These are phyloP conservation scores for Oxycera nigricornis DNA, from an alignment of 2,888 invertebrate species.

Conservation along the genomic window DNA sequence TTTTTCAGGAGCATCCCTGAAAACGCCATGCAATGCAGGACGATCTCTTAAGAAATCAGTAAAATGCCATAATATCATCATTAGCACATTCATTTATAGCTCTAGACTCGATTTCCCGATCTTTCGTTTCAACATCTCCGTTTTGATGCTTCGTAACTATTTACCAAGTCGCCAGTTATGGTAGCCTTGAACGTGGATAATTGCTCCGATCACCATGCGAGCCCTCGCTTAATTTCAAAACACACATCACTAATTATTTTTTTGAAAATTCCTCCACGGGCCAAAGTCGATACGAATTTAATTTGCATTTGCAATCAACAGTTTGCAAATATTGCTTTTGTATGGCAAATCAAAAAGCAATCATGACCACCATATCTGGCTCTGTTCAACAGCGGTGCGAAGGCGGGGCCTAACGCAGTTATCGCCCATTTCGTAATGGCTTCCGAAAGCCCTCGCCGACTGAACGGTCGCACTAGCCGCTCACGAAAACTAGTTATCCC, in stretches of 20 bases:
- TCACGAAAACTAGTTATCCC: conserved; percentile 47
- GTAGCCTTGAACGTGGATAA: no score
- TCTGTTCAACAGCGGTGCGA: conserved; percentile 43
- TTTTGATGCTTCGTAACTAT: no score
- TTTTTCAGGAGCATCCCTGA: no score
- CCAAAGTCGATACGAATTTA: not conserved
- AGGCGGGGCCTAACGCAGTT: conserved; percentile 56
- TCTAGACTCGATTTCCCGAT: no score
- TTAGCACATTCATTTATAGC: no score
- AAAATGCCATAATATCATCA: no score
- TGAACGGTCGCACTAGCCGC: conserved; percentile 49
- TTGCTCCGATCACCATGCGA: not conserved
- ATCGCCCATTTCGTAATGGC: conserved; percentile 54
- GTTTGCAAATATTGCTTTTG: conserved; percentile 9
- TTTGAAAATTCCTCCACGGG: conserved; percentile 5
- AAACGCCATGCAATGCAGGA: no score
- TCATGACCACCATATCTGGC: conserved; percentile 9
- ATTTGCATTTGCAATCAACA: conserved; percentile 34
- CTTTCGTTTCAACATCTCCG: no score
- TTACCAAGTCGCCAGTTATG: no score
- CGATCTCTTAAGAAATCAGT: no score
- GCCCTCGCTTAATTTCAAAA: not conserved
- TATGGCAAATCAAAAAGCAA: conserved; percentile 24
- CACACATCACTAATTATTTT: conserved; percentile 14
- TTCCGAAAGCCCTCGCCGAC: conserved; percentile 47